Base-by-base conservation (phyloP, 2,888 invertebrate genomes). In the Andrena haemorrhoa region DNA sequence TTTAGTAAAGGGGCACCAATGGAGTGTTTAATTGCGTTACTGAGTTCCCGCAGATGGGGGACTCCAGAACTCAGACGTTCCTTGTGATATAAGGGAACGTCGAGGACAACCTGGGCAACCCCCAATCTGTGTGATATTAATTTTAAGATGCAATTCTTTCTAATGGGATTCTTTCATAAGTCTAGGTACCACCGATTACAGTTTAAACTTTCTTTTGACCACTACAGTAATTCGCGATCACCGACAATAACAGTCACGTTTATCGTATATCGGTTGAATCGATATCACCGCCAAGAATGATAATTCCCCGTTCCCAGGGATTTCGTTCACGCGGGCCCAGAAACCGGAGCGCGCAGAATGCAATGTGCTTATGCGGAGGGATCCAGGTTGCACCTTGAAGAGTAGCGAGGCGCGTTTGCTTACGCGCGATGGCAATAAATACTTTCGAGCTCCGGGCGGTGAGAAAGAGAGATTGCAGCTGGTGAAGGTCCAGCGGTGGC, bases 361-460 rank as follows among this genome's bases (percentile, higher is more conserved):
- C 4, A 31, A 58, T 61, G 73, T 29, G 41, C 71, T 68, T 51
- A 82, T 70, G 60, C 69, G 72, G 71, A 64, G 74, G 71, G 64
- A 20, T 51, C 51, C 71, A 73, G 77, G 77, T 76, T 77, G 63
- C 58, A 65, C 75, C 63, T 84, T 69, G 81, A 61, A 76, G 72
- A 84, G 75, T 69, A 75, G 82, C 69, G 56, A 77, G 51, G 70
- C 60, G 75, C 75, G 29, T 74, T 41, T 63, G 78, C 60, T 84
- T 79, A 75, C 74, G 64, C 74, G 82, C 64, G 56, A 51, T 23
- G 64, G 83, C 79, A 79, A 85, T 85, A 85, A 85, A 85, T 85
- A 79, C 70, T 85, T 85, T 84, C 61, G 51, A 63, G 76, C 58
- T 53, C 47, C 35, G 64, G 64, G 41, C 56, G 16, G 20, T 41